Conservation (phyloP, 2,113 vertebrate species). For the Odocoileus virginianus region DNA sequence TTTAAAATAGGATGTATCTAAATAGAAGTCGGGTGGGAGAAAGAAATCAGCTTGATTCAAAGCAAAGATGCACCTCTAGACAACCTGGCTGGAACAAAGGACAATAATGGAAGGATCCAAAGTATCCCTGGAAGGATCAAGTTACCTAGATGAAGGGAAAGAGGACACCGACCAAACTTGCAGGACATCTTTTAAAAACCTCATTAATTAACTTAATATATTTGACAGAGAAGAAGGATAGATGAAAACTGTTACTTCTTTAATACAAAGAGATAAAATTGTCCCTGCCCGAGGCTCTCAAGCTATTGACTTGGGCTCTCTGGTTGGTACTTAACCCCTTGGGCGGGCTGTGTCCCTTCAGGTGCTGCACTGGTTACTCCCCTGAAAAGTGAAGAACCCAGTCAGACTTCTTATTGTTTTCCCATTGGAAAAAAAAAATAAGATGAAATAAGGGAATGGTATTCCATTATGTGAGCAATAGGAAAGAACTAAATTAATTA, state of each 20-base stretch:
- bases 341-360: rapidly evolving
- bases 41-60: background rate
- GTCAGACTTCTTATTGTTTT: background rate
- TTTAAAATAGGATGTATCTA: background rate
- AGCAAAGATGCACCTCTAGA: background rate
- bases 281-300: background rate
- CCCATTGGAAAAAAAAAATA: background rate
- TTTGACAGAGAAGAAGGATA: background rate
- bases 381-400: background rate
- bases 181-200: background rate
- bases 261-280: background rate
- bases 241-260: background rate
- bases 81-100: background rate
- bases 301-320: background rate
- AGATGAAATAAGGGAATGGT: background rate
- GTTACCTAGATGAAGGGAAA: background rate
- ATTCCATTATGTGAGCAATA: background rate
- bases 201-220: background rate
- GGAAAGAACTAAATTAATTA: background rate
- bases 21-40: background rate
- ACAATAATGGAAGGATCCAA: background rate
- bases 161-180: background rate
- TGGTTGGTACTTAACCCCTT: background rate
- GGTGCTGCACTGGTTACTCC: rapidly evolving
- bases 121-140: background rate